Evolutionary conservation across 2,888 invertebrate genomes (phyloP).

Genomic region (Panopea generosa): DNA sequence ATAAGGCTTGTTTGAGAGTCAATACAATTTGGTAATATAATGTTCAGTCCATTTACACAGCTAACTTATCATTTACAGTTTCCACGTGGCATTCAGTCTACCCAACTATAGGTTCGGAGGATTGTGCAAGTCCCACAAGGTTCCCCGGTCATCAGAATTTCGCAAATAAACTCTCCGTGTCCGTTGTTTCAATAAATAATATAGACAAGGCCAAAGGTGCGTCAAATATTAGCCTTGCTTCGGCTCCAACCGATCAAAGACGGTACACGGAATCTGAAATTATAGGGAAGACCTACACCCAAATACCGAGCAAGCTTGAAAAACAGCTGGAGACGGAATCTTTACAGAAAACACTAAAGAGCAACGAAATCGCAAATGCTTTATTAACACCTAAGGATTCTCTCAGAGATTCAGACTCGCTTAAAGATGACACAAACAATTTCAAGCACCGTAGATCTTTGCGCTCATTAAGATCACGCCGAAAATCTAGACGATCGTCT

Average conservation of each 20-base stretch:
- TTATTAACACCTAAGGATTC: too few relatives aligned
- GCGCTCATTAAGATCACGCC: constrained; percentile 12
- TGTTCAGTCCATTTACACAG: too few relatives aligned
- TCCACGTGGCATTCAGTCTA: constrained; percentile 50
- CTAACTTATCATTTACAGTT: too few relatives aligned
- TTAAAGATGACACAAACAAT: neutral
- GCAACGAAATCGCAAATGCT: constrained; percentile 7
- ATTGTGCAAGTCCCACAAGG: constrained; percentile 17
- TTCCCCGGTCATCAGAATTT: constrained; percentile 20
- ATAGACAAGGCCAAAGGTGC: constrained; percentile 24
- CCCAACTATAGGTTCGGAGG: constrained; percentile 22
- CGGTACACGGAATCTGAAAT: constrained; percentile 25
- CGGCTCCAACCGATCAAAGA: constrained; percentile 19
- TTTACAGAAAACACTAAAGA: neutral
- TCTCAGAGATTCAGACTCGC: too few relatives aligned
- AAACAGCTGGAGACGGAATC: neutral
- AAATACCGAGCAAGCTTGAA: neutral
- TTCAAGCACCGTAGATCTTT: neutral
- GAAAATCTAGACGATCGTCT: constrained; percentile 21
- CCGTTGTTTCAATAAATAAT: constrained; percentile 37
- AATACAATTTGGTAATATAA: too few relatives aligned
- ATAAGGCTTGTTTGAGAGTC: too few relatives aligned
- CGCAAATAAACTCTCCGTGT: constrained; percentile 40
- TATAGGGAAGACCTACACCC: neutral
- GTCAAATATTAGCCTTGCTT: constrained; percentile 6